Evolutionary conservation across 2,888 invertebrate genomes (phyloP).

Genomic region (Eupithecia abbreviata): DNA sequence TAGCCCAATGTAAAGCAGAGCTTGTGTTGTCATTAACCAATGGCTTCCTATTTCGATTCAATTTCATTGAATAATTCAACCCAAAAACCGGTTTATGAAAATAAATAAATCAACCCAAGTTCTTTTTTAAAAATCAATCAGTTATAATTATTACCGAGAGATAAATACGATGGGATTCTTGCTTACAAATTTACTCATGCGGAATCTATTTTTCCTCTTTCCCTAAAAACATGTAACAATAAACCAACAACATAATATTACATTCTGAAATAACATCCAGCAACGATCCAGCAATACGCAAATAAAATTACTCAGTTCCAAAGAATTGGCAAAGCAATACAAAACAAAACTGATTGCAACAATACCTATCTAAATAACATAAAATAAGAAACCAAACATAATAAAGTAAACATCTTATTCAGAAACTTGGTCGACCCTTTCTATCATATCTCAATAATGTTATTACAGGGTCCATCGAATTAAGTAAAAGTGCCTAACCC

Average conservation of each 20-base stretch:
- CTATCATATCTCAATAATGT: conserved; percentile 35
- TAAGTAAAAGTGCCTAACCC: conserved; percentile 31
- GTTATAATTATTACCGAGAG: background rate
- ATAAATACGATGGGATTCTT: background rate
- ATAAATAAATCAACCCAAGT: background rate
- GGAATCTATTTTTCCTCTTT: background rate
- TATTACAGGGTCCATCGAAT: conserved; percentile 41
- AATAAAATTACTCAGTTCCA: conserved; percentile 1
- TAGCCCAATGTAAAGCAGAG: too few relatives aligned
- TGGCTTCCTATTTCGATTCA: background rate
- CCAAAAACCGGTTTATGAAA: background rate
- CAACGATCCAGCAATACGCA: background rate
- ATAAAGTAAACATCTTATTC: conserved; percentile 27
- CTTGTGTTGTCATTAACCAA: too few relatives aligned
- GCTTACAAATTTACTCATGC: background rate
- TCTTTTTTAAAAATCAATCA: background rate
- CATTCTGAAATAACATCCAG: background rate
- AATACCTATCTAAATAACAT: conserved; percentile 8
- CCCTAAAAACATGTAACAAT: background rate
- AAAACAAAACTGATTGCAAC: conserved; percentile 6
- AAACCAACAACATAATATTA: background rate
- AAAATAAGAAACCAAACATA: conserved; percentile 28
- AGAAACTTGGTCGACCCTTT: conserved; percentile 29
- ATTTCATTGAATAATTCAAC: background rate
- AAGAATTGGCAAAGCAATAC: conserved; percentile 5